Percentiles rank a stretch among this genome's conserved stretches.
phyloP scores from a whole-genome alignment of 2,113 vertebrate genomes.

The Calonectris borealis region DNA sequence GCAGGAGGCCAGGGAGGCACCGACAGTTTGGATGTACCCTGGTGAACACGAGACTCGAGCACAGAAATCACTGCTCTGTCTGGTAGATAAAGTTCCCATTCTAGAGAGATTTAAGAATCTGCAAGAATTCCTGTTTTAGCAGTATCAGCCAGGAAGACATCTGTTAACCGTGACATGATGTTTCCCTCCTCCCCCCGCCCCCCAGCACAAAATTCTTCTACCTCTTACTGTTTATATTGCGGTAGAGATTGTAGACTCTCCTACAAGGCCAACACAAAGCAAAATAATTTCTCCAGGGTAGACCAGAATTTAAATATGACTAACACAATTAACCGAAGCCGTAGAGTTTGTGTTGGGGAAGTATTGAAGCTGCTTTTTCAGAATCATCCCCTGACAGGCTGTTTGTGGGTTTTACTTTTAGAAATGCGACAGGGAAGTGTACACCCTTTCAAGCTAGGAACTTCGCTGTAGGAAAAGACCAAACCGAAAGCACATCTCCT shows the following conservation, averaged over 20 bases:
- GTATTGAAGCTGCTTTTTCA: not conserved
- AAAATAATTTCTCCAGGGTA: not conserved
- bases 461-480: not conserved
- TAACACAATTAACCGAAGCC: not conserved
- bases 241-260: not conserved
- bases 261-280: not conserved
- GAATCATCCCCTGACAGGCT: not conserved
- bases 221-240: constrained; percentile 1
- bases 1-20: not conserved
- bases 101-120: not conserved
- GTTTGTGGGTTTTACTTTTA: not conserved
- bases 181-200: not conserved
- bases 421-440: not conserved
- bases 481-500: not conserved
- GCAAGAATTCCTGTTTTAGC: constrained; percentile 26
- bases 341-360: not conserved
- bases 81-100: not conserved
- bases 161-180: constrained; percentile 50
- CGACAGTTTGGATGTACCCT: not conserved
- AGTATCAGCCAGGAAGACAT: constrained; percentile 59
- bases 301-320: not conserved
- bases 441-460: not conserved
- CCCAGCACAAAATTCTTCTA: not conserved
- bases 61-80: not conserved
- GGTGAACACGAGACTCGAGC: not conserved